These are phyloP conservation scores for Peucedramus taeniatus DNA, from an alignment of 2,113 vertebrate genomes.

Conservation along the genomic window DNA sequence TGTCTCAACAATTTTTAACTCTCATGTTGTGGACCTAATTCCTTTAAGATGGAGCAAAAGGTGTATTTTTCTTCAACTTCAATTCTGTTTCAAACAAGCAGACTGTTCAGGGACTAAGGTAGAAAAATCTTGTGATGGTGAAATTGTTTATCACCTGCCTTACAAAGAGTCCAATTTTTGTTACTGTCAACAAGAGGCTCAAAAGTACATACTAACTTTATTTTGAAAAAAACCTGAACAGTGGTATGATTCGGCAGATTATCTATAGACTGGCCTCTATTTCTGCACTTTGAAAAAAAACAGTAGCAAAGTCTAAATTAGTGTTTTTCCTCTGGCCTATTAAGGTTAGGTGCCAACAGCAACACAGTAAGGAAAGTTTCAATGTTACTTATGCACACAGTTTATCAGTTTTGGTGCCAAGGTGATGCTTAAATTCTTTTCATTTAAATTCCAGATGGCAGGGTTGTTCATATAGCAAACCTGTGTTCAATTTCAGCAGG, in stretches of 20 bases:
- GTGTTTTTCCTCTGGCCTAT: background rate
- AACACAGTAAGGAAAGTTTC: background rate
- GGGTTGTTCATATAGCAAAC: background rate
- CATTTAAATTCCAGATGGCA: background rate
- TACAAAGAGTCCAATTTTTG: background rate
- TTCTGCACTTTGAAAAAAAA: background rate
- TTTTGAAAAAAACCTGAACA: background rate
- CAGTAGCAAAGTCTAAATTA: background rate
- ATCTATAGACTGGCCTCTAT: background rate
- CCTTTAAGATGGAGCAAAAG: background rate
- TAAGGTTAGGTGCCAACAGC: background rate
- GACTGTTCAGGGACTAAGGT: accelerated
- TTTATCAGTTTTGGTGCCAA: background rate
- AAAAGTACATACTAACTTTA: background rate
- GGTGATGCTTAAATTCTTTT: background rate
- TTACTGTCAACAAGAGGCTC: background rate
- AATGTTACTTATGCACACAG: background rate
- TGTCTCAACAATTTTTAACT: background rate
- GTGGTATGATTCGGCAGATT: background rate
- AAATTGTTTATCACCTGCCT: background rate
- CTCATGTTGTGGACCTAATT: background rate
- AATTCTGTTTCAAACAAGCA: background rate
- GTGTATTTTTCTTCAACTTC: background rate
- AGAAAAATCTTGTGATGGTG: background rate
- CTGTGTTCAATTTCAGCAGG: accelerated